Evolutionary conservation across 2,888 invertebrate species (phyloP), one percentile per base, ranked within the genome.

Genomic region (Drosophila infuscata): DNA sequence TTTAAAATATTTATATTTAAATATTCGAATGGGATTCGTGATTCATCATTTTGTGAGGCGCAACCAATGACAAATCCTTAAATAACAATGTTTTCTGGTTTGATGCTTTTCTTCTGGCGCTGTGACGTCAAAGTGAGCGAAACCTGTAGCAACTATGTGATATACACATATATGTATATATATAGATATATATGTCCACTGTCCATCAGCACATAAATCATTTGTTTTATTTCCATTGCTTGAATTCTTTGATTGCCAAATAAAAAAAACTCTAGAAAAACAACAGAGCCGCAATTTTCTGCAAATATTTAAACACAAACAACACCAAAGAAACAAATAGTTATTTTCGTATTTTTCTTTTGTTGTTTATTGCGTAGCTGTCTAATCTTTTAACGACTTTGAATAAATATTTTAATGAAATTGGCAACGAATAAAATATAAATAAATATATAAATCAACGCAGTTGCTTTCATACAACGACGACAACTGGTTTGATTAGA

Each of bases 171-270:
- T 2, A 25, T 25, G 2, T 11, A 32, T 32, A 3, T 11, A 17
- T 17, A 36, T 36, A 36, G 7, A 36, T 6, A 17, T 38, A 17
- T 46, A 15, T 67, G 64, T 70, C 67, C 52, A 30, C 11, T 36
- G 64, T 70, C 67, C 52, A 30, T 9, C 41, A 41, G 49, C 76
- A 70, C 82, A 87, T 88, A 89, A 88, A 81, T 87, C 78, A 89
- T 78, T 76, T 89, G 90, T 89, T 89, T 87, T 88, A 89, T 88
- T 82, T 85, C 71, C 81, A 76, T 72, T 81, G 68, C 78, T 77
- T 73, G 52, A 77, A 81, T 80, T 79, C 76, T 76, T 83, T 74
- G 74, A 77, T 82, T 73, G 69, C 49, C 70, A 70, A 67, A 68
- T 60, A 56, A 68, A 53, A 68, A 53, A 64, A 66, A 36, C 25